Percentiles rank a stretch among this genome's conserved stretches.
Evolutionary conservation across 1,140 invertebrate species (phyloP).

Genomic region (Zaprionus nigranus): DNA sequence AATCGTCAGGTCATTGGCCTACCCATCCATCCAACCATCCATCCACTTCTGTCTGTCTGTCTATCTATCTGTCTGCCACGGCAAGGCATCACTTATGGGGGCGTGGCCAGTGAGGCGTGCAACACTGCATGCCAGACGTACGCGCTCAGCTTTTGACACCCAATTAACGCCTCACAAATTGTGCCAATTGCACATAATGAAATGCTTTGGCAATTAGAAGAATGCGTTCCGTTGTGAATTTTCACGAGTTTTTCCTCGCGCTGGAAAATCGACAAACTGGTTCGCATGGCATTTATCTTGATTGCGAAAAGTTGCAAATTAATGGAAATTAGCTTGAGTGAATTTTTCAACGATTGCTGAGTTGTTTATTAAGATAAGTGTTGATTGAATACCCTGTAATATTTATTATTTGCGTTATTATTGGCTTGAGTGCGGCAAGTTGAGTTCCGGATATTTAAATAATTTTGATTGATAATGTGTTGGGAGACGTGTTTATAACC

Average conservation of each 20-base stretch:
- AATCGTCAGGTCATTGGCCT: constrained; percentile 47
- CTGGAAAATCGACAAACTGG: neutral
- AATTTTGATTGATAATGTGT: too few relatives aligned
- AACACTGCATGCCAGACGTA: constrained; percentile 35
- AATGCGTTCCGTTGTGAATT: constrained; percentile 27
- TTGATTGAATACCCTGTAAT: neutral
- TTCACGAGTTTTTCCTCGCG: constrained; percentile 11
- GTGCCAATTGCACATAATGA: constrained; percentile 41
- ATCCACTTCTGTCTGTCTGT: neutral
- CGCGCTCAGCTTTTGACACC: constrained; percentile 53
- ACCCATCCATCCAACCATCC: neutral
- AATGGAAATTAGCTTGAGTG: neutral
- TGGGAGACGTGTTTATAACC: too few relatives aligned
- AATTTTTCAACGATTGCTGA: neutral
- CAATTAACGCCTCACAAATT: constrained; percentile 50
- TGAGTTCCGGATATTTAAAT: too few relatives aligned
- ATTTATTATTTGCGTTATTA: too few relatives aligned
- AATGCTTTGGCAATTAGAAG: constrained; percentile 26
- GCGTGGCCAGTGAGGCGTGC: constrained; percentile 55
- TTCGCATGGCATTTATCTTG: constrained; percentile 5
- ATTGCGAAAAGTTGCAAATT: constrained; percentile 2
- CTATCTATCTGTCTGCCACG: neutral
- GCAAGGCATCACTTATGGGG: constrained; percentile 19
- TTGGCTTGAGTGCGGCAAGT: too few relatives aligned
- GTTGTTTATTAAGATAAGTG: neutral